phyloP scores from a whole-genome alignment of 2,888 invertebrate species.

The Macrosoma leucophasiata region DNA sequence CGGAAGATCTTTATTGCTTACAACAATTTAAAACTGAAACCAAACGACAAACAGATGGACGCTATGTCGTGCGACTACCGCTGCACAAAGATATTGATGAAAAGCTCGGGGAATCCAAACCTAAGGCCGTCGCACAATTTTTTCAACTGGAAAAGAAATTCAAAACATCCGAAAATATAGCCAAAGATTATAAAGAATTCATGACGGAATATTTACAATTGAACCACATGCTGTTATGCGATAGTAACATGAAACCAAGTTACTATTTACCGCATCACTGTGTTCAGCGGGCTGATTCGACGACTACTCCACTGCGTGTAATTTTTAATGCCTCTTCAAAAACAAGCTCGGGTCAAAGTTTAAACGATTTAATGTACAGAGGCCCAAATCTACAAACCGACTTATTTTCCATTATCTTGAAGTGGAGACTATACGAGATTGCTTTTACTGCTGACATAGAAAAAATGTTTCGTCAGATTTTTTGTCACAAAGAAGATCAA shows the following conservation, averaged over 20 bases:
- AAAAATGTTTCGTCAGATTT: slow-evolving; percentile 25
- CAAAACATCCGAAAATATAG: slow-evolving; percentile 8
- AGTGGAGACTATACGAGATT: slow-evolving; percentile 21
- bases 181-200: slow-evolving; percentile 16
- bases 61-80: slow-evolving; percentile 16
- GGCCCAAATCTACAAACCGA: slow-evolving; percentile 25
- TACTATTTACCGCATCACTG: slow-evolving; percentile 24
- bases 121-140: slow-evolving; percentile 20
- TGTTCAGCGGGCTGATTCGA: slow-evolving; percentile 19
- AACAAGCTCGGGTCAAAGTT: slow-evolving; percentile 12
- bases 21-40: no score
- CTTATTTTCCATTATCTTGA: slow-evolving; percentile 16
- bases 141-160: slow-evolving; percentile 15
- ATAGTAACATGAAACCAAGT: slow-evolving; percentile 5
- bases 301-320: slow-evolving; percentile 21
- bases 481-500: slow-evolving; percentile 16
- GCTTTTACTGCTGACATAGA: slow-evolving; percentile 24
- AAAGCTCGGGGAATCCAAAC: slow-evolving; percentile 16
- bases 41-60: slow-evolving; percentile 10
- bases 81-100: slow-evolving; percentile 6
- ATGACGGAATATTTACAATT: slow-evolving; percentile 14
- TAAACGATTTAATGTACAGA: slow-evolving; percentile 24
- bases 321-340: slow-evolving; percentile 14
- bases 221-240: slow-evolving; percentile 15
- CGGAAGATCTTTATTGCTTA: no score